phyloP scores from a whole-genome alignment of 1,140 invertebrate genomes.

The Drosophila orosa region DNA sequence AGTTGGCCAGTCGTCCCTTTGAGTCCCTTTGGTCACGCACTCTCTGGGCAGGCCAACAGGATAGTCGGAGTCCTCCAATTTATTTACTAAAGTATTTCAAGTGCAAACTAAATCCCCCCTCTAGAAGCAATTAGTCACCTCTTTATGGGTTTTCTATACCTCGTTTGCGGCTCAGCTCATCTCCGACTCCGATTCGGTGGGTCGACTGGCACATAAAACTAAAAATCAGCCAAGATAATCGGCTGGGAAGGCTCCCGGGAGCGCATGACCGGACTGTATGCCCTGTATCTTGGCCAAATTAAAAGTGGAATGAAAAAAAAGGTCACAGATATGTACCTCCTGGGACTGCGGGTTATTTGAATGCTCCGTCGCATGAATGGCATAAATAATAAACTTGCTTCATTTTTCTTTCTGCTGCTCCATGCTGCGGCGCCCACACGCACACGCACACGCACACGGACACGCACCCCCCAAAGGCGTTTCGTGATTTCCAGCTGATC shows the following conservation, averaged over 20 bases:
- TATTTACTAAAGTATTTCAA: constrained; percentile 1
- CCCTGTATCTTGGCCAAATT: constrained; percentile 33
- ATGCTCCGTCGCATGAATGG: constrained; percentile 62
- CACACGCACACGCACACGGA: constrained; percentile 9
- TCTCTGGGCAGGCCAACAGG: constrained; percentile 1
- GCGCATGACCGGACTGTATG: constrained; percentile 8
- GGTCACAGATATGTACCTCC: constrained; percentile 56
- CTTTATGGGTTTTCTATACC: not conserved
- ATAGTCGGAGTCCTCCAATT: not conserved
- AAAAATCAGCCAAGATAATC: constrained; percentile 56
- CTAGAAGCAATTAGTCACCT: not conserved
- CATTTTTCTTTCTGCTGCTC: constrained; percentile 41
- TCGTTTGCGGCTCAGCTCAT: not conserved
- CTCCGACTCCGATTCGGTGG: not conserved
- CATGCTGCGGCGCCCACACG: constrained; percentile 1
- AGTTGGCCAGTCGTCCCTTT: constrained; percentile 5
- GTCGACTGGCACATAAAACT: constrained; percentile 5
- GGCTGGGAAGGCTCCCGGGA: constrained; percentile 38
- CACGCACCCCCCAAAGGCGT: constrained; percentile 7
- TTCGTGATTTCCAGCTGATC: constrained; percentile 62
- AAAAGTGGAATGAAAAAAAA: constrained; percentile 56
- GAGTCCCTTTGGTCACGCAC: constrained; percentile 48
- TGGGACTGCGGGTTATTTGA: constrained; percentile 41
- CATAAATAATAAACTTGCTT: constrained; percentile 68
- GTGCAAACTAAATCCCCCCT: not conserved